A percentile compares a stretch with the other conserved stretches of the same genome.
These are phyloP conservation scores for Drosophila tanythrix DNA, from an alignment of 2,888 invertebrate species.

Conservation along the genomic window DNA sequence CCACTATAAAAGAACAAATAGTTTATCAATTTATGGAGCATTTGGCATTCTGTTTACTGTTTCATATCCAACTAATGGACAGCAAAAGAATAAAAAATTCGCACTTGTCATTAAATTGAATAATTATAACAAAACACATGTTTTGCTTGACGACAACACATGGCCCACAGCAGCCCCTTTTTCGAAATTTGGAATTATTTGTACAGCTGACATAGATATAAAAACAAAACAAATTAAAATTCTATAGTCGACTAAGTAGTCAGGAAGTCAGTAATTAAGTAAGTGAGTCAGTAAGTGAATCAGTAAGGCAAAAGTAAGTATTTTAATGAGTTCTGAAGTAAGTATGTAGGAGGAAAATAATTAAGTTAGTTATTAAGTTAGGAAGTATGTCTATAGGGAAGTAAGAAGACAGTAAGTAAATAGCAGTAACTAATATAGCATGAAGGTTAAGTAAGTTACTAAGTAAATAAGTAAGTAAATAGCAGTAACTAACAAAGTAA, in stretches of 20 bases:
- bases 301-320: too few relatives aligned
- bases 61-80: accelerated
- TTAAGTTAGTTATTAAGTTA: too few relatives aligned
- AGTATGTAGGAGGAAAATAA: too few relatives aligned
- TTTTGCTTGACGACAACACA: neutral
- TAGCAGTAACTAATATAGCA: neutral
- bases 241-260: neutral
- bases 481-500: neutral
- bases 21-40: neutral
- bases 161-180: neutral
- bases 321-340: too few relatives aligned
- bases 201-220: neutral
- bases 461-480: too few relatives aligned
- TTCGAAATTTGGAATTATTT: neutral
- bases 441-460: neutral
- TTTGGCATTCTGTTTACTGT: neutral
- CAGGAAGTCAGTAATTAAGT: neutral
- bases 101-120: neutral
- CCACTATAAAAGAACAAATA: neutral
- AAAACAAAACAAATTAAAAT: neutral
- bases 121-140: neutral
- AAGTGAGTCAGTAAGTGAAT: too few relatives aligned
- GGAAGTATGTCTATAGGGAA: too few relatives aligned
- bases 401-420: too few relatives aligned
- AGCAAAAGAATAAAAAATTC: neutral